Percentiles rank a stretch among this genome's conserved stretches.
phyloP scores from a whole-genome alignment of 2,113 vertebrate genomes.

The Misgurnus mizolepis region DNA sequence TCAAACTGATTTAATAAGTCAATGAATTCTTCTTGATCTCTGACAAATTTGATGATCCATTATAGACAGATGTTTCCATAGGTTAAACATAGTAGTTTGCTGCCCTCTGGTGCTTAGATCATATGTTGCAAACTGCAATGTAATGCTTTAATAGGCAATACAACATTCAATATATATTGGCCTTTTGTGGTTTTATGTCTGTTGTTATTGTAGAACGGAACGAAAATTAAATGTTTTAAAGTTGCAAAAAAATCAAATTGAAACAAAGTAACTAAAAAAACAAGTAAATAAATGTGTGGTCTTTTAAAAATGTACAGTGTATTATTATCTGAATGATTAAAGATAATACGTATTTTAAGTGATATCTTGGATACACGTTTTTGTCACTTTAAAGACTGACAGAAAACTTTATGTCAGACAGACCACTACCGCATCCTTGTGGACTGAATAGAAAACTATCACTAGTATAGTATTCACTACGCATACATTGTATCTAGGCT shows the following conservation, averaged over 20 bases:
- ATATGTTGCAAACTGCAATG: neutral
- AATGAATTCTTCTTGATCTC: neutral
- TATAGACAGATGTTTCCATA: neutral
- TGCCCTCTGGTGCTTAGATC: constrained; percentile 36
- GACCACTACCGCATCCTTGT: constrained; percentile 49
- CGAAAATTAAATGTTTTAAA: neutral
- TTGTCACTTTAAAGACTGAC: constrained; percentile 48
- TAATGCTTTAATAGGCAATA: neutral
- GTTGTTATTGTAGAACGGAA: neutral
- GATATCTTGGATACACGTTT: no score
- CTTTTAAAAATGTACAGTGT: no score
- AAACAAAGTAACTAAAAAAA: neutral
- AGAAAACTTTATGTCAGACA: constrained; percentile 71
- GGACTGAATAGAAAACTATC: constrained; percentile 10
- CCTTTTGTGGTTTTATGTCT: neutral
- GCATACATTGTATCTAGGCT: no score
- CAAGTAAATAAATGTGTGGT: neutral
- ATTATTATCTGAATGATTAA: no score
- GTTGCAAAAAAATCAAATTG: neutral
- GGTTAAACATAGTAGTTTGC: neutral
- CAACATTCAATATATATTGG: neutral
- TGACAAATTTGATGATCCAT: neutral
- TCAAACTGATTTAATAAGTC: neutral
- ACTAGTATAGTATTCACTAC: neutral
- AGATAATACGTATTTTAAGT: neutral